Percentiles rank a stretch among this genome's conserved stretches.
These are phyloP conservation scores for Esox lucius DNA, from an alignment of 2,797 vertebrate species.

Conservation along the genomic window DNA sequence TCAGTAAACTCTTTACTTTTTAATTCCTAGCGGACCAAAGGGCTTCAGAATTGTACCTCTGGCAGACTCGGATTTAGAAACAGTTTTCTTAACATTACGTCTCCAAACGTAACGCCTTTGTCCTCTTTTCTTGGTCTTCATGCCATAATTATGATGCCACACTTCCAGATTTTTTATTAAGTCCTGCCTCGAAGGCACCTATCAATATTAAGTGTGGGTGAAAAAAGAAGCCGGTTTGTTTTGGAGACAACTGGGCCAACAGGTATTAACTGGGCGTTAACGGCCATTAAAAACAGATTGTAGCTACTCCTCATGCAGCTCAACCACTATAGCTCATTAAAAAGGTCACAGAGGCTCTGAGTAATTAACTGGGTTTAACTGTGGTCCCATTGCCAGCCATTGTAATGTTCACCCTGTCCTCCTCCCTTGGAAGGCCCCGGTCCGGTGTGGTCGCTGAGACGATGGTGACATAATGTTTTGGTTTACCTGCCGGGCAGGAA, in stretches of 20 bases:
- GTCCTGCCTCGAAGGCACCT: conserved; percentile 34
- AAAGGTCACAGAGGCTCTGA: conserved; percentile 63
- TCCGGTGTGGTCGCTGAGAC: conserved; percentile 25
- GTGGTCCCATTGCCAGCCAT: conserved; percentile 54
- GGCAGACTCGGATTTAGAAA: not conserved
- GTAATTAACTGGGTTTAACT: conserved; percentile 60
- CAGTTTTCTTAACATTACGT: not conserved
- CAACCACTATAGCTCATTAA: conserved; percentile 65
- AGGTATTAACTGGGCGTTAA: conserved; percentile 43
- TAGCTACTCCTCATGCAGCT: conserved; percentile 37
- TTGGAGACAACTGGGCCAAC: not conserved
- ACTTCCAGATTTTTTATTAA: not conserved
- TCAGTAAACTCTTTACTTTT: not conserved
- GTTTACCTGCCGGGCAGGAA: conserved; percentile 71
- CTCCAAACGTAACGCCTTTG: not conserved
- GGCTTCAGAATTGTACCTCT: not conserved
- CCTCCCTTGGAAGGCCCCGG: conserved; percentile 47
- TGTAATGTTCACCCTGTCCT: conserved; percentile 55
- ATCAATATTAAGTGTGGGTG: conserved; percentile 58
- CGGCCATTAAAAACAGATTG: conserved; percentile 58
- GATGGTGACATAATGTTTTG: conserved; percentile 66
- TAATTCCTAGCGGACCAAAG: not conserved
- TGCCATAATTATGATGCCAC: not conserved
- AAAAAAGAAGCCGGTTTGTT: conserved; percentile 46
- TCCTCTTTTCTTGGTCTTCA: not conserved